Base-by-base conservation (phyloP, 2,888 invertebrate genomes). In the Hydrotaea cyrtoneurina region DNA sequence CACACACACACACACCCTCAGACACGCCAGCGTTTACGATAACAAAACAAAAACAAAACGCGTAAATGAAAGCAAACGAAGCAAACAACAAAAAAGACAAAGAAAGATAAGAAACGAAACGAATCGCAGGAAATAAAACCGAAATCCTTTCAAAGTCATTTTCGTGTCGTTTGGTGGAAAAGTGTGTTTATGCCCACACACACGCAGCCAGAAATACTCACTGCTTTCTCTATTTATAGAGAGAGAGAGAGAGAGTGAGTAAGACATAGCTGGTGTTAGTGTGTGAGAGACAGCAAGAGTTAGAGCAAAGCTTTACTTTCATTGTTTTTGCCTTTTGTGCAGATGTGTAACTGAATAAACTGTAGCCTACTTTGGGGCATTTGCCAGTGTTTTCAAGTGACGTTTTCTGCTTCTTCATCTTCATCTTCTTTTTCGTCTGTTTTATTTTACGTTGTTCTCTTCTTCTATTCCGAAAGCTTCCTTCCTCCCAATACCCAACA, bases 81-180 rank as follows among this genome's bases (percentile, higher is more conserved):
- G 21, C 21, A 11, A 23, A 26, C 23, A n/a, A 23, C 10, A 69
- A 19, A 39, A 43, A 69, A 46, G 43, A 43, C 21, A 66, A 7
- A 31, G 2, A 31, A 31, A 31, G 7, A 66, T 17, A 1, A 39
- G 11, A 39, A 39, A 39, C 39, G 39, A 10, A 39, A 39, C 39
- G 31, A 31, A 59, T 13, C 13, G 21, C n/a, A 10, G 19, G 57
- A 21, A 59, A 15, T 7, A 7, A 59, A 57, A 43, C 31, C 43
- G 39, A 78, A 83, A 84, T 78, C 76, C 78, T 81, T 84, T 84
- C 83, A 84, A 81, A 84, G 78, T 84, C 84, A 81, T 46, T 69
- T 66, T 46, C 73, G 17, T 66, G 80, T 76, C 72, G 76, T 80
- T 66, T 78, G 21, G 69, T 46, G 21, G n/a, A 23, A 17, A 57